These are phyloP conservation scores for Brachionus koreanus DNA, from an alignment of 1,140 invertebrate genomes.

Conservation along the genomic window DNA sequence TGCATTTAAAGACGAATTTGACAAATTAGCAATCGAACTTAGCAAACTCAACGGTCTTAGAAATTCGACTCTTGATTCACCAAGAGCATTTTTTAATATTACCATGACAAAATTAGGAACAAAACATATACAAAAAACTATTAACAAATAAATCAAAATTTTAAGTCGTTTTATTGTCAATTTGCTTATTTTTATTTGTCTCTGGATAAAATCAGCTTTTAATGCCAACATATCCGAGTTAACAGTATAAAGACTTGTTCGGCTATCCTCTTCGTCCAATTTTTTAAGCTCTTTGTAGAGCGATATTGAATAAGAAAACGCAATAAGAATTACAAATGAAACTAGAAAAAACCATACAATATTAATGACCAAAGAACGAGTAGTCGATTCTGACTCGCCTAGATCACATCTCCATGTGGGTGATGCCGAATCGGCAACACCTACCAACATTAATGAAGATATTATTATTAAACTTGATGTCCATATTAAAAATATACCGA, in stretches of 20 bases:
- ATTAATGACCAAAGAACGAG: constrained; percentile 29
- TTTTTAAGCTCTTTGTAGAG: constrained; percentile 27
- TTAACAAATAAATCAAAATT: constrained; percentile 2
- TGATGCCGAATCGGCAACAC: constrained; percentile 27
- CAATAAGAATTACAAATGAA: constrained; percentile 22
- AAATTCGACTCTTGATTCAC: neutral
- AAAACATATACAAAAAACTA: constrained; percentile 29
- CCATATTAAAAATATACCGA: constrained; percentile 38
- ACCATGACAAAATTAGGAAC: constrained; percentile 29
- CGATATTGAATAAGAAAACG: constrained; percentile 25
- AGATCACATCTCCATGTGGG: constrained; percentile 41
- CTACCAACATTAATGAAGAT: constrained; percentile 28
- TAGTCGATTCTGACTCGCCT: constrained; percentile 13
- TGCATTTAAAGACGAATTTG: constrained; percentile 20
- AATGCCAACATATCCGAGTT: neutral
- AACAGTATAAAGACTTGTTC: neutral
- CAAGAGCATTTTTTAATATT: constrained; percentile 35
- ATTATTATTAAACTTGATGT: constrained; percentile 41
- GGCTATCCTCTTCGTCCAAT: neutral
- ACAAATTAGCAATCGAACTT: constrained; percentile 5
- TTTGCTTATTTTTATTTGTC: constrained; percentile 23
- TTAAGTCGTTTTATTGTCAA: constrained; percentile 25
- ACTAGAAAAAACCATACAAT: constrained; percentile 42
- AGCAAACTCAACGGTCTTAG: constrained; percentile 6
- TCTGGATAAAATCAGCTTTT: constrained; percentile 9